Evolutionary conservation across 2,113 vertebrate species (phyloP), one percentile per base, ranked within the genome.

Genomic region (Pandion haliaetus): DNA sequence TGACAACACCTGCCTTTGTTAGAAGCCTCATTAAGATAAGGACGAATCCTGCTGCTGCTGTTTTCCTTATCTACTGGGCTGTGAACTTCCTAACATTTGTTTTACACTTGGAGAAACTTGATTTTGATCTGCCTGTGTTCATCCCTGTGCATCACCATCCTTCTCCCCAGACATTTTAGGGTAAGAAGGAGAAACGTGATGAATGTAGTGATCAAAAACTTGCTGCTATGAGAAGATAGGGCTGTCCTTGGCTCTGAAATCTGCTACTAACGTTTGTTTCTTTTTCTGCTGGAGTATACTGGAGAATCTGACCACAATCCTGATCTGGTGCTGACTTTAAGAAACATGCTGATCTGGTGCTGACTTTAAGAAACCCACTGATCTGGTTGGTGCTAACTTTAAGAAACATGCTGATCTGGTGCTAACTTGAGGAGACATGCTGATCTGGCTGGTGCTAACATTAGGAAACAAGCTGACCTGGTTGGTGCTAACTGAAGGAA

Each of bases 141-240:
- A 88, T 87, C 24, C 15, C 23, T 69, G 40, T 5, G 2, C 29
- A 26, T 90, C 76, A 79, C 50, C 5, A 0, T 77, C 16, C 77
- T 94, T 94, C 73, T 93, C 49, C 20, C 23, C 21, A 31, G 38
- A 2, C 10, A 3, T 50, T 91, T 73, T 44, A 8, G 50, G 85
- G 62, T 65, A 71, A 82, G 71, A 71, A 25, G 88, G 82, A 80
- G 73, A 86, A 82, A 45, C 25, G 58, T 29, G 62, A 90, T 86
- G 78, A 93, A 85, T 50, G 54, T 87, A 76, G 81, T 0, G 1
- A 57, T 93, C 62, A 95, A 66, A 94, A 91, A 80, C 34, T 69
- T 88, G 93, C 85, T 97, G 95, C 94, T 96, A 57, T 91, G 72
- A 82, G 62, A 95, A 90, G 59, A 82, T 2, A 81, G 71, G 82